Percentiles rank a stretch among this genome's conserved stretches.
Conservation (phyloP, 2,888 invertebrate genomes). For the Megastigmus dorsalis region DNA sequence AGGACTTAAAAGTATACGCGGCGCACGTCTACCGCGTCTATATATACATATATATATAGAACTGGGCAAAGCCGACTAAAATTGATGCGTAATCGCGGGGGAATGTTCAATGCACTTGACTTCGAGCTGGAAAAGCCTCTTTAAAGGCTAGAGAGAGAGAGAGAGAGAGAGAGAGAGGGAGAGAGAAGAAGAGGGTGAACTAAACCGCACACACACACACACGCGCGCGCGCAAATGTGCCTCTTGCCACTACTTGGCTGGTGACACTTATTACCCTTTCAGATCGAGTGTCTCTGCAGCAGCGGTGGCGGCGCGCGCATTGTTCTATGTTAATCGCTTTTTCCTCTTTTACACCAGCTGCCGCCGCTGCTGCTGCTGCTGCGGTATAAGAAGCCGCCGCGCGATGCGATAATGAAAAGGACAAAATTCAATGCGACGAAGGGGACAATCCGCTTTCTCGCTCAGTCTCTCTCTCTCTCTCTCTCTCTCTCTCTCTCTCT, state of each 20-base stretch:
- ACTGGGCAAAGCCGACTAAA: background rate
- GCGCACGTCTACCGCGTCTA: background rate
- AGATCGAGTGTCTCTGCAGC: slow-evolving; percentile 3
- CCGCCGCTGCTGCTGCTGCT: no score
- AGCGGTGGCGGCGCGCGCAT: background rate
- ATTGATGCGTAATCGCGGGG: slow-evolving; percentile 58
- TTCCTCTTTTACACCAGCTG: no score
- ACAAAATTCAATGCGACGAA: no score
- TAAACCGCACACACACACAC: no score
- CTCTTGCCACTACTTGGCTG: background rate
- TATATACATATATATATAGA: background rate
- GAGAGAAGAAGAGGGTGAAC: background rate
- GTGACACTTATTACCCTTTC: slow-evolving; percentile 31
- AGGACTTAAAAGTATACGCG: background rate
- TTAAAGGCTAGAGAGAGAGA: slow-evolving; percentile 12
- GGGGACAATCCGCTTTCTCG: no score
- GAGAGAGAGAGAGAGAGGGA: slow-evolving; percentile 5
- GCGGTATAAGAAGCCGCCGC: no score
- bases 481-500: no score
- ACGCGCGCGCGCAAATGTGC: background rate
- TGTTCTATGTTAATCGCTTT: slow-evolving; percentile 25
- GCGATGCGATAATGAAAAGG: no score
- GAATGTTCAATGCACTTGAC: slow-evolving; percentile 25
- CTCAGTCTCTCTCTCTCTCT: no score
- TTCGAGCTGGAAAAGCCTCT: slow-evolving; percentile 6